phyloP scores from a whole-genome alignment of 2,888 invertebrate genomes.

The Abrostola triplasia region DNA sequence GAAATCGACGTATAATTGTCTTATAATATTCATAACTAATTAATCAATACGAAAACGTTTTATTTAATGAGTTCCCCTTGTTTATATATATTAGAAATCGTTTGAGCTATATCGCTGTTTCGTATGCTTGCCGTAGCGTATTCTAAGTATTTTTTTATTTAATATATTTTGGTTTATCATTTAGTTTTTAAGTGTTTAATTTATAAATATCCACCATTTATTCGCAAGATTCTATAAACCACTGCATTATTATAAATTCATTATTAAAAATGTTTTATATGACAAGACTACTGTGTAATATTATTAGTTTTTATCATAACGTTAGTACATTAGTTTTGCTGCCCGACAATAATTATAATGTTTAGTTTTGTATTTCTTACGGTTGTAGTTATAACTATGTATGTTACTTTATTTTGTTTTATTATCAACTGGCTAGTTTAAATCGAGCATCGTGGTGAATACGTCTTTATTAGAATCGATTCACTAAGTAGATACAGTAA shows the following conservation, averaged over 20 bases:
- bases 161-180: conserved; percentile 62
- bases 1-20: conserved; percentile 26
- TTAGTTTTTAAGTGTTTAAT: conserved; percentile 70
- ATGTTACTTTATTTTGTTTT: conserved; percentile 60
- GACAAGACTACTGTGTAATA: conserved; percentile 72
- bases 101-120: conserved; percentile 27
- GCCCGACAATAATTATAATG: conserved; percentile 79
- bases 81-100: conserved; percentile 32
- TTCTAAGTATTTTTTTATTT: conserved; percentile 52
- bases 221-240: conserved; percentile 62
- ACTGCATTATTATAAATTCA: conserved; percentile 52
- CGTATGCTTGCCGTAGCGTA: conserved; percentile 51
- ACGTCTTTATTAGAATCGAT: conserved; percentile 41
- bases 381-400: conserved; percentile 67
- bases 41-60: conserved; percentile 40
- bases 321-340: conserved; percentile 76
- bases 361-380: conserved; percentile 68
- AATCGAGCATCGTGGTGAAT: conserved; percentile 64
- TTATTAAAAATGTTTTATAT: conserved; percentile 63
- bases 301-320: conserved; percentile 69
- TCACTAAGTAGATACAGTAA: too few species aligned
- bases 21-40: conserved; percentile 47
- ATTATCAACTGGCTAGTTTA: conserved; percentile 46
- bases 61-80: conserved; percentile 25
- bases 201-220: conserved; percentile 69